Base-by-base conservation (phyloP, 2,797 vertebrate genomes). In the Karalla daura region DNA sequence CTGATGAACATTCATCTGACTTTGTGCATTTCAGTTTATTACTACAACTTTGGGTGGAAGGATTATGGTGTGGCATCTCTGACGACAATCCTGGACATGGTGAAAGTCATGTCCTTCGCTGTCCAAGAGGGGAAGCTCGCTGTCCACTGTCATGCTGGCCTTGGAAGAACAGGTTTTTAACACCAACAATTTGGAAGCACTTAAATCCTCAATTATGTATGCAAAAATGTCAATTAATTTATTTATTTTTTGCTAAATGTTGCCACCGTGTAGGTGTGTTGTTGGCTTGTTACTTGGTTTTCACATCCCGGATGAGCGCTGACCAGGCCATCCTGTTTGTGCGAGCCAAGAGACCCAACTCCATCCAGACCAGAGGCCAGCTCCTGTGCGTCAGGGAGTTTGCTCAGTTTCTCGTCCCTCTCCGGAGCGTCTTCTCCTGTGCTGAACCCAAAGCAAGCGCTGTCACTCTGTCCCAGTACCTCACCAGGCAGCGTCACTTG, bases 11-110 rank as follows among this genome's bases (percentile, higher is more conserved):
- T 39, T 35, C 9, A 32, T 52, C 2, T 71, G 21, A 7, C 15
- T 69, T 68, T 73, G 9, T 85, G 17, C 54, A 0, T 86, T 91
- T 81, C 77, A 99, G 98, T 98, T 87, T 99, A 98, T 88, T 99
- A 99, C 91, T 99, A 99, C 90, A 99, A 99, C 90, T 99, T 99
- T 74, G 96, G 97, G 21, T 99, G 98, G 98, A 99, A 99, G 84
- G 98, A 99, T 88, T 99, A 99, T 18, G 97, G 97, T 4, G 97
- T 99, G 63, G 97, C 97, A 0, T 99, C 97, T 62, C 95, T 99
- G 56, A 98, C 96, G 1, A 96, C 96, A 18, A 95, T 99, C 83
- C 94, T 99, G 1, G 98, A 99, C 81, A 99, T 99, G 98, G 97
- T 99, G 17, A 99, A 99, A 78, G 97, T 99, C 66, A 97, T 98